phyloP scores from a whole-genome alignment of 1,140 invertebrate species.

The Drosophila triauraria region DNA sequence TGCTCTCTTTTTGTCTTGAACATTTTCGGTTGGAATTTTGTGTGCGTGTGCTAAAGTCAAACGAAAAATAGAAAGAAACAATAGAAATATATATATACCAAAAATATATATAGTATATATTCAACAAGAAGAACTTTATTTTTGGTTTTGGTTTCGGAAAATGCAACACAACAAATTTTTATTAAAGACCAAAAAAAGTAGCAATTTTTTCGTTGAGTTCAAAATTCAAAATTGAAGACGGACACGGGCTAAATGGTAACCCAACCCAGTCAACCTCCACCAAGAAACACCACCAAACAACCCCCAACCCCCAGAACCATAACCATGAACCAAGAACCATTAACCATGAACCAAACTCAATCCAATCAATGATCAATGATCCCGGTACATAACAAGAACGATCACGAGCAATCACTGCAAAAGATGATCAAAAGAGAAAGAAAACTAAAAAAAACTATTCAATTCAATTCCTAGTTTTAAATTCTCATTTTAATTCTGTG shows the following conservation, averaged over 20 bases:
- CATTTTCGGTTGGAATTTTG: constrained; percentile 82
- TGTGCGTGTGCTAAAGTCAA: constrained; percentile 85
- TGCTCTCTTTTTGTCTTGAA: constrained; percentile 62
- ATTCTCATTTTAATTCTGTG: constrained; percentile 78
- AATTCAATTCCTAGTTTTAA: constrained; percentile 59
- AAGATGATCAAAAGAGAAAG: constrained; percentile 30
- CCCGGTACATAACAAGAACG: constrained; percentile 74
- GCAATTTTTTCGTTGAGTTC: constrained; percentile 27
- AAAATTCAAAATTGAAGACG: constrained; percentile 34
- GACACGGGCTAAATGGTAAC: constrained; percentile 21
- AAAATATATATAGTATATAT: constrained; percentile 10
- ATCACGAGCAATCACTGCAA: constrained; percentile 34
- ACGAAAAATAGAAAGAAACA: constrained; percentile 27
- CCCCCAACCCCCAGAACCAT: constrained; percentile 26
- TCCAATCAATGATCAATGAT: constrained; percentile 21
- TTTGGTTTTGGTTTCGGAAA: constrained; percentile 74
- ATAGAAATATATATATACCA: constrained; percentile 23
- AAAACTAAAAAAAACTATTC: constrained; percentile 13
- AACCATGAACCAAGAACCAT: constrained; percentile 14
- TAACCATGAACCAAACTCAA: constrained; percentile 12
- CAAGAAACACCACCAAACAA: constrained; percentile 17
- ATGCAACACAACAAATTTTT: constrained; percentile 42
- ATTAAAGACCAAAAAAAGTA: not conserved
- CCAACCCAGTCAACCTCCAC: constrained; percentile 23
- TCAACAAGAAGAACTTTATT: constrained; percentile 58